A percentile compares a stretch with the other conserved stretches of the same genome.
Evolutionary conservation across 1,140 invertebrate genomes (phyloP).

Genomic region (Meloidogyne floridensis): DNA sequence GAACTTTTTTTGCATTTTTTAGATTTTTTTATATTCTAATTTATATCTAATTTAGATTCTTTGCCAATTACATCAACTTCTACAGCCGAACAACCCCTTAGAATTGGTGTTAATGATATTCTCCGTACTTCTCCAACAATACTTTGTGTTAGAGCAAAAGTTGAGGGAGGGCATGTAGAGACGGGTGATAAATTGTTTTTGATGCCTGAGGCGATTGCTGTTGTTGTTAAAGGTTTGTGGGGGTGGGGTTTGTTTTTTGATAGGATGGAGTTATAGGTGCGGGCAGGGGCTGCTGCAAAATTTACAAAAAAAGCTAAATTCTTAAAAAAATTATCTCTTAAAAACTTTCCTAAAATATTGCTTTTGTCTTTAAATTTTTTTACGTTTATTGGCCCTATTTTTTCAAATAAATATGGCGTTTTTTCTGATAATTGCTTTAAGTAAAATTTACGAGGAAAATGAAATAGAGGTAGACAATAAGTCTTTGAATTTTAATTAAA

Average conservation of each 20-base stretch:
- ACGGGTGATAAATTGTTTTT: slow-evolving; percentile 82
- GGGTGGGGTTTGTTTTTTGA: no score
- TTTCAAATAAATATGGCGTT: no score
- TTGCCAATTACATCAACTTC: slow-evolving; percentile 73
- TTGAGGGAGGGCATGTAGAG: slow-evolving; percentile 86
- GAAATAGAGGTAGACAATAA: no score
- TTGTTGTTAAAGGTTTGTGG: slow-evolving; percentile 74
- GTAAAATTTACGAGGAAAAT: no score
- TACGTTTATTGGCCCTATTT: not conserved
- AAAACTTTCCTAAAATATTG: no score
- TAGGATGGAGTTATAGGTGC: no score
- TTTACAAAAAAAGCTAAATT: no score
- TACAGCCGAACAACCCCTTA: slow-evolving; percentile 82
- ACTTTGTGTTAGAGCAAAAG: slow-evolving; percentile 81
- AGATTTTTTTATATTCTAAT: slow-evolving; percentile 21
- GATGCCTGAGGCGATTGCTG: slow-evolving; percentile 80
- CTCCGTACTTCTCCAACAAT: slow-evolving; percentile 82
- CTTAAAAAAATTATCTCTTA: no score
- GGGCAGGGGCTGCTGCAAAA: no score
- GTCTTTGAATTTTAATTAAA: no score
- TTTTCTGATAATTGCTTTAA: no score
- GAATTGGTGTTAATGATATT: slow-evolving; percentile 89
- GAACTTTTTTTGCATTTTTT: slow-evolving; percentile 54
- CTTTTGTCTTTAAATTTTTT: not conserved
- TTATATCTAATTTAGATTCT: slow-evolving; percentile 10